Evolutionary conservation across 2,888 invertebrate species (phyloP).

Genomic region (Lamellibrachia columna): DNA sequence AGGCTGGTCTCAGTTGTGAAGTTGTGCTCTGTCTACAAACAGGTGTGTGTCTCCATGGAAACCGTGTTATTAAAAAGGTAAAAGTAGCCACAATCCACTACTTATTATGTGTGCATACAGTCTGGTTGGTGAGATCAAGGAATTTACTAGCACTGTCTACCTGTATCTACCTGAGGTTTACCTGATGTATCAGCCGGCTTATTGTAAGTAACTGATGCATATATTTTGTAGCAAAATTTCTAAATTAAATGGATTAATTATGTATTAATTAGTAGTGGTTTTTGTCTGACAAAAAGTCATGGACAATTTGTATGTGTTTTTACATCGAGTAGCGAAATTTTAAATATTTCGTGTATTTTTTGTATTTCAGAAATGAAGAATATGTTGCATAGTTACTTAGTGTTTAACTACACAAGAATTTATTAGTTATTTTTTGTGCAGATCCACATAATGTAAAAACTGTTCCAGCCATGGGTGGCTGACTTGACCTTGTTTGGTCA

Average conservation of each 20-base stretch:
- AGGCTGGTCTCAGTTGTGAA: neutral
- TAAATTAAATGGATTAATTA: no score
- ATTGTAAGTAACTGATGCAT: neutral
- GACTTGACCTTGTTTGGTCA: slow-evolving; percentile 3
- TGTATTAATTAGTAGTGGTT: no score
- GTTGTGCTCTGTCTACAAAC: neutral
- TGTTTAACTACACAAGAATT: no score
- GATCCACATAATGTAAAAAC: neutral
- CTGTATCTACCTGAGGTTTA: slow-evolving; percentile 1
- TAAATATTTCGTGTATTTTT: no score
- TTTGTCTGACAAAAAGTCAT: no score
- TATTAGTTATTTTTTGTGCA: neutral
- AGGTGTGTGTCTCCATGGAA: neutral
- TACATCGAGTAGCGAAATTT: no score
- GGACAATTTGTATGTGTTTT: no score
- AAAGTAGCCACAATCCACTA: slow-evolving; percentile 2
- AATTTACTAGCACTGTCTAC: neutral
- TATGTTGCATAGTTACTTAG: no score
- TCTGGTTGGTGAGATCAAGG: neutral
- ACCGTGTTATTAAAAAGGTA: neutral
- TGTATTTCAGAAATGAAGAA: no score
- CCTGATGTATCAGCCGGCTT: neutral
- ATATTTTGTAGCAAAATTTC: no score
- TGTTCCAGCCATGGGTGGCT: neutral
- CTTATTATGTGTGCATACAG: neutral